Evolutionary conservation across 2,888 invertebrate genomes (phyloP).

Genomic region (Nephrocerus scutellatus): DNA sequence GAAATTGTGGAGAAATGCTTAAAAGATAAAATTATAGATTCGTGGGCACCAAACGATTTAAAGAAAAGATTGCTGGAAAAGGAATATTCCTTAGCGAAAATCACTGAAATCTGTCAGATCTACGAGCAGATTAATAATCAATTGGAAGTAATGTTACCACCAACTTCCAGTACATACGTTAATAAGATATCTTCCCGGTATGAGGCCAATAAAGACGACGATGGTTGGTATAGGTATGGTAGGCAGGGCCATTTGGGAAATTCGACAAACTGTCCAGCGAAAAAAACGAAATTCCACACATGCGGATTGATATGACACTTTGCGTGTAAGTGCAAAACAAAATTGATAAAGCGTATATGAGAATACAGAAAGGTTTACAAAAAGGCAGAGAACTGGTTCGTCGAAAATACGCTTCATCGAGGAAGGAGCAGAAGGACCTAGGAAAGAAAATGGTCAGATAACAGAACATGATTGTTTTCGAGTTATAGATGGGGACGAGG

Average conservation of each 20-base stretch:
- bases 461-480: too few relatives aligned
- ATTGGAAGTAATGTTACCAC: conserved; percentile 8
- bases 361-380: too few relatives aligned
- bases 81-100: conserved; percentile 10
- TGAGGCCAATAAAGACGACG: neutral
- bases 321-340: conserved; percentile 17
- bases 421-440: conserved; percentile 2
- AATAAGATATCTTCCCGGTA: conserved; percentile 4
- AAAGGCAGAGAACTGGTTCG: too few relatives aligned
- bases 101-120: conserved; percentile 17
- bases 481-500: too few relatives aligned
- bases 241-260: conserved; percentile 2
- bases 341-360: too few relatives aligned
- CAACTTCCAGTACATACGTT: conserved; percentile 4
- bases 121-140: conserved; percentile 17
- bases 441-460: too few relatives aligned
- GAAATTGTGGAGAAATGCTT: conserved; percentile 14
- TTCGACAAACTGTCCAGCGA: too few relatives aligned
- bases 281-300: conserved; percentile 12
- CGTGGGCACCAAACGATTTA: conserved; percentile 16
- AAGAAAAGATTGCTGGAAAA: conserved; percentile 18
- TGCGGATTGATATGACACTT: conserved; percentile 17
- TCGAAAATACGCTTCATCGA: too few relatives aligned
- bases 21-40: conserved; percentile 17
- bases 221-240: conserved; percentile 10